A percentile compares a stretch with the other conserved stretches of the same genome.
Evolutionary conservation across 2,888 invertebrate species (phyloP).

Genomic region (Ennomos erosarius): DNA sequence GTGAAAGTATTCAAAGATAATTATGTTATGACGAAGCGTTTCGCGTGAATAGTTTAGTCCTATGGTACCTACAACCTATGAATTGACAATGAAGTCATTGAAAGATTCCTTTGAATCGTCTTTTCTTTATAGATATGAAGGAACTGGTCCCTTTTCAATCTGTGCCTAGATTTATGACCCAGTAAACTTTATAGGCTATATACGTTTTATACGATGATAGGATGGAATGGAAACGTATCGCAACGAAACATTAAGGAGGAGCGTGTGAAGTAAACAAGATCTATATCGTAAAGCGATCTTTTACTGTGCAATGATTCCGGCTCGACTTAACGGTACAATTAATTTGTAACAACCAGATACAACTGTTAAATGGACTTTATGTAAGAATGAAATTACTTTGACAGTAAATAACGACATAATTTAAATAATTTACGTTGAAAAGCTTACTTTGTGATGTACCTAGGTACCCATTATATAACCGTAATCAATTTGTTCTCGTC

Average conservation of each 20-base stretch:
- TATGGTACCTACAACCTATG: too few relatives aligned
- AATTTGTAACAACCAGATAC: constrained; percentile 14
- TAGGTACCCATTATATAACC: too few relatives aligned
- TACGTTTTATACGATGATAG: constrained; percentile 33
- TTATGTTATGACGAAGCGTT: constrained; percentile 22
- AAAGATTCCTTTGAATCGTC: constrained; percentile 6
- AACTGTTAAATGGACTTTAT: too few relatives aligned
- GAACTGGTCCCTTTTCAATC: constrained; percentile 34
- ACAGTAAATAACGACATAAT: too few relatives aligned
- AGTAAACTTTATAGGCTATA: constrained; percentile 38
- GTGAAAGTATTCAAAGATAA: constrained; percentile 16
- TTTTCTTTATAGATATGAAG: constrained; percentile 9
- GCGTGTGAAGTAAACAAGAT: constrained; percentile 36
- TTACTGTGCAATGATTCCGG: constrained; percentile 20
- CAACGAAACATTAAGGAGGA: constrained; percentile 27
- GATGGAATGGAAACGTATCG: constrained; percentile 28
- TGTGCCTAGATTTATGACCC: constrained; percentile 32
- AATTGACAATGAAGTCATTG: constrained; percentile 9
- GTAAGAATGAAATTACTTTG: background rate
- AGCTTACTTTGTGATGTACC: too few relatives aligned
- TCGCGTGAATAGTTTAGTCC: constrained; percentile 12
- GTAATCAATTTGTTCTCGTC: too few relatives aligned
- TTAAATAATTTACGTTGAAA: too few relatives aligned
- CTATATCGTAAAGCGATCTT: constrained; percentile 27
- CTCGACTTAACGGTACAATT: constrained; percentile 13